Conservation (phyloP, 2,888 invertebrate species). For the Parelbella ahira region DNA sequence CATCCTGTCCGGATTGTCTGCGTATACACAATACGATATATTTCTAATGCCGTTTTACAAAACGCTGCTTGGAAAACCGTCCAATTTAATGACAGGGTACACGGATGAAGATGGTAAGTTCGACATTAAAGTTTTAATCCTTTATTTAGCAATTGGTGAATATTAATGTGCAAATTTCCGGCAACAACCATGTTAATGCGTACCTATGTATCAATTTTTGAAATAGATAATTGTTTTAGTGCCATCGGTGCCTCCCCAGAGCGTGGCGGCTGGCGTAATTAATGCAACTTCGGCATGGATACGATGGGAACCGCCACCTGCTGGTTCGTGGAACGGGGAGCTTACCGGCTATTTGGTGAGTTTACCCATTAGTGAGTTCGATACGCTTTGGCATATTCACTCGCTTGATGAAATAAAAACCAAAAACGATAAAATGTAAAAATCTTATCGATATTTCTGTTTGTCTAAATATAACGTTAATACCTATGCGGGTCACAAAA, state of each 20-base stretch:
- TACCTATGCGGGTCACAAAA: too few species aligned
- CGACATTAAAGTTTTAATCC: too few species aligned
- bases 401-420: too few species aligned
- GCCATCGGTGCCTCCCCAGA: conserved; percentile 89
- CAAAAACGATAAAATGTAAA: too few species aligned
- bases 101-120: conserved; percentile 90
- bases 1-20: conserved; percentile 87
- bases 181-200: conserved; percentile 1
- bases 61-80: conserved; percentile 93
- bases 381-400: conserved; percentile 16
- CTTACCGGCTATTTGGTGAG: conserved; percentile 93
- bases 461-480: too few species aligned
- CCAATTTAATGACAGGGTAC: conserved; percentile 91
- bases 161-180: conserved; percentile 7
- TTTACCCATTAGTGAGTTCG: conserved; percentile 31
- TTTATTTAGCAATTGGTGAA: too few species aligned
- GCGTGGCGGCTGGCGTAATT: conserved; percentile 89
- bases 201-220: conserved; percentile 18
- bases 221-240: conserved; percentile 71
- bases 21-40: conserved; percentile 94
- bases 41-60: conserved; percentile 95
- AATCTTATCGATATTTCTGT: too few species aligned
- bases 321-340: conserved; percentile 88
- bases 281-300: conserved; percentile 90
- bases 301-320: conserved; percentile 91